Conservation (phyloP, 2,888 invertebrate genomes). For the Stenichneumon culpator region DNA sequence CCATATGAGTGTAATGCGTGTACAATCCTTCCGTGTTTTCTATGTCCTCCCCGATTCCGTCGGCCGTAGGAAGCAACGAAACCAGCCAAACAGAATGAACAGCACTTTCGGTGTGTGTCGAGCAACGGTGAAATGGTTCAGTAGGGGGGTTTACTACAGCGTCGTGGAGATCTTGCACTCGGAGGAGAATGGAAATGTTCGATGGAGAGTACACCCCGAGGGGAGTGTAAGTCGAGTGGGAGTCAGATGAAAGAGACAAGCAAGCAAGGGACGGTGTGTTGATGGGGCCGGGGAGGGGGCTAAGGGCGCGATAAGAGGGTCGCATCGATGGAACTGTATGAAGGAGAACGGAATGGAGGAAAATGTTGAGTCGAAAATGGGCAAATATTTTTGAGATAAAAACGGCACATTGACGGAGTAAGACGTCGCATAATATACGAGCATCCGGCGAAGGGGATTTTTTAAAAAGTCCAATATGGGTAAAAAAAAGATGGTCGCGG, state of each 20-base stretch:
- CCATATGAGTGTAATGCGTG: background rate
- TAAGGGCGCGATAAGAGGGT: background rate
- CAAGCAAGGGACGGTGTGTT: background rate
- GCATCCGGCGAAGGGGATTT: background rate
- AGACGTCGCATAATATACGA: background rate
- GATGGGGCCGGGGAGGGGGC: background rate
- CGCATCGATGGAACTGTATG: conserved; percentile 27
- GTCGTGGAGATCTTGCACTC: background rate
- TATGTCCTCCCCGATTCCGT: background rate
- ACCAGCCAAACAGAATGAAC: background rate
- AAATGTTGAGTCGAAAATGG: background rate
- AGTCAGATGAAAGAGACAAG: conserved; percentile 13
- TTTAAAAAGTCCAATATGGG: too few relatives aligned
- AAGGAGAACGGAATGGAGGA: conserved; percentile 3
- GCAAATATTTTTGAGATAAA: conserved; percentile 9
- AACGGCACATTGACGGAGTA: background rate
- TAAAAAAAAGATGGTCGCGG: too few relatives aligned
- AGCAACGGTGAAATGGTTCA: background rate
- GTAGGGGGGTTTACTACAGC: background rate
- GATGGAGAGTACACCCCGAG: background rate
- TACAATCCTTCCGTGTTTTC: background rate
- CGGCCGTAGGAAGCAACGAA: background rate
- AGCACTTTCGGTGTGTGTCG: background rate
- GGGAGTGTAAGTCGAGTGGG: conserved; percentile 11
- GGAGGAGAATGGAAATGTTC: conserved; percentile 23